Conservation (phyloP, 2,797 vertebrate species). For the Masticophis lateralis region DNA sequence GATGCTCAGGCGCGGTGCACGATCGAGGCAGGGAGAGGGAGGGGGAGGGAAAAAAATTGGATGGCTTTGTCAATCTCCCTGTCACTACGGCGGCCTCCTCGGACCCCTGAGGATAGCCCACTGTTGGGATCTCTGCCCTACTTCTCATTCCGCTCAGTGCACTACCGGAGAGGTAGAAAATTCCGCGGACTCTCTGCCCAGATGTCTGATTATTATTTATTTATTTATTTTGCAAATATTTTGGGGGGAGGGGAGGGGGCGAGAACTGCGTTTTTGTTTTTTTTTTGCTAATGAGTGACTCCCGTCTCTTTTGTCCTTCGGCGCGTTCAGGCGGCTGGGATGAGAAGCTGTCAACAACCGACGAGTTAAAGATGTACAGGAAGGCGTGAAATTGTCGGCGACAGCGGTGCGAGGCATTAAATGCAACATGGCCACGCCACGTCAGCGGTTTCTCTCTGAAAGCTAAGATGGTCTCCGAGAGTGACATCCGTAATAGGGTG, state of each 20-base stretch:
- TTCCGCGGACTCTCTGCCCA: background rate
- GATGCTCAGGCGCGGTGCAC: background rate
- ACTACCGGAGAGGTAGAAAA: background rate
- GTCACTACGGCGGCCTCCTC: background rate
- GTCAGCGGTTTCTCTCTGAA: slow-evolving; percentile 41
- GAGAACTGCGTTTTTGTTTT: fast-evolving
- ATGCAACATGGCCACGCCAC: slow-evolving; percentile 47
- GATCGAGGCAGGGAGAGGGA: background rate
- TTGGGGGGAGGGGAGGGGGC: too few relatives aligned
- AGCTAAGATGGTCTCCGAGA: background rate
- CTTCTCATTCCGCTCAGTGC: slow-evolving; percentile 1
- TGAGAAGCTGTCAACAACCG: slow-evolving; percentile 52
- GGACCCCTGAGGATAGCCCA: background rate
- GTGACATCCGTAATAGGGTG: background rate
- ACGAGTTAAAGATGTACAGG: slow-evolving; percentile 69
- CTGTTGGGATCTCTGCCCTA: background rate
- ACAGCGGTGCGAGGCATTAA: slow-evolving; percentile 62
- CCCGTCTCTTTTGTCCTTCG: slow-evolving; percentile 17
- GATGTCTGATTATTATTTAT: background rate
- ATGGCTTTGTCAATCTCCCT: background rate
- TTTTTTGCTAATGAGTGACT: slow-evolving; percentile 25
- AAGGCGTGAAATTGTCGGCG: slow-evolving; percentile 71
- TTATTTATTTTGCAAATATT: background rate
- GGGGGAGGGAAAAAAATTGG: background rate
- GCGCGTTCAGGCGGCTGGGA: slow-evolving; percentile 40